A percentile compares a stretch with the other conserved stretches of the same genome.
Conservation (phyloP, 1,140 invertebrate genomes). For the Himalopsyche phryganea region DNA sequence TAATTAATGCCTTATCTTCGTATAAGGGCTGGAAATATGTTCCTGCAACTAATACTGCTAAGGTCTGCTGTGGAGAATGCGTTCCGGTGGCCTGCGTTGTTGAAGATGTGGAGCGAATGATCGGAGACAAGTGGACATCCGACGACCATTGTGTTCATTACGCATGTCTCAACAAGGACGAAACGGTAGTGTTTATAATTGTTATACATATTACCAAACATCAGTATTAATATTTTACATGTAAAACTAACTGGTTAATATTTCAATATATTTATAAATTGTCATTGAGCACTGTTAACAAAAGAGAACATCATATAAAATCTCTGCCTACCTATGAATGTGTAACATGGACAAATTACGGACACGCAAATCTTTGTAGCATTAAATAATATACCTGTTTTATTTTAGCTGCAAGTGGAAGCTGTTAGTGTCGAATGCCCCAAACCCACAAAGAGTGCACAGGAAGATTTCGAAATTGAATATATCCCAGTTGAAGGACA, state of each 20-base stretch:
- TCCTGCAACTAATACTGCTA: constrained; percentile 35
- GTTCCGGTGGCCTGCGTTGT: constrained; percentile 58
- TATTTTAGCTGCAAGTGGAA: constrained; percentile 47
- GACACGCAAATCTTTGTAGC: no score
- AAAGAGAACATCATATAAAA: constrained; percentile 58
- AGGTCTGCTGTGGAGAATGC: constrained; percentile 65
- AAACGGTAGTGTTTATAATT: constrained; percentile 47
- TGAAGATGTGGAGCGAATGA: constrained; percentile 45
- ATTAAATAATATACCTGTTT: no score
- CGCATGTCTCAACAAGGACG: constrained; percentile 52
- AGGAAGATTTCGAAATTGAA: constrained; percentile 52
- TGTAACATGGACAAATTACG: no score
- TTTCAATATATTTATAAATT: constrained; percentile 37
- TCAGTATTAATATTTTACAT: constrained; percentile 8
- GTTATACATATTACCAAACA: background rate
- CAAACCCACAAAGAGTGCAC: constrained; percentile 39
- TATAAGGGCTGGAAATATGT: constrained; percentile 49
- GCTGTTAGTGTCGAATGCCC: constrained; percentile 47
- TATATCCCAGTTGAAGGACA: constrained; percentile 43
- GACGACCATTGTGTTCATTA: constrained; percentile 58
- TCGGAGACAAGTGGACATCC: constrained; percentile 57
- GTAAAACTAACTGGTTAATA: constrained; percentile 10
- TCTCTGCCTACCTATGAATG: no score
- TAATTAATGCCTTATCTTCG: no score
- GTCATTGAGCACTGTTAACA: constrained; percentile 63